Conservation (phyloP, 2,797 vertebrate species). For the Thripadectes ignobilis region DNA sequence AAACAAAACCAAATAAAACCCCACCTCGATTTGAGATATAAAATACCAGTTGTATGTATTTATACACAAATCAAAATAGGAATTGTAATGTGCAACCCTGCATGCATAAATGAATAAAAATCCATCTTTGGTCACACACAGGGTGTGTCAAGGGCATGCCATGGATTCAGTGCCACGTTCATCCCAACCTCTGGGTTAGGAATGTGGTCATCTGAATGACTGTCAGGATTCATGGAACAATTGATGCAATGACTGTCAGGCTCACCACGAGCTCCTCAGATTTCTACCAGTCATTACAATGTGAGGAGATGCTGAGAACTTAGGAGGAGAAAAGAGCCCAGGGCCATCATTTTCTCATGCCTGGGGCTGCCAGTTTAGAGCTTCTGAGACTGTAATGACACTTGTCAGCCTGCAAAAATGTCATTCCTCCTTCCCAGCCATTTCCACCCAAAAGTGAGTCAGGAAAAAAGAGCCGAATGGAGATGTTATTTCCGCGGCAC, state of each 20-base stretch:
- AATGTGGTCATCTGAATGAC: neutral
- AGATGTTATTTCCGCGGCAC: neutral
- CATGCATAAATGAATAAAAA: neutral
- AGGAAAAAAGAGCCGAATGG: neutral
- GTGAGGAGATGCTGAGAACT: neutral
- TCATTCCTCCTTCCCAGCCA: neutral
- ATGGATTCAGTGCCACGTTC: neutral
- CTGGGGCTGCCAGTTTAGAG: neutral
- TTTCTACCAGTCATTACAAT: neutral
- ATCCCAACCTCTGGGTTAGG: neutral
- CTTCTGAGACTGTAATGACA: neutral
- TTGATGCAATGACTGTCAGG: neutral
- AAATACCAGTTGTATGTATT: neutral
- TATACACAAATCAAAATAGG: fast-evolving
- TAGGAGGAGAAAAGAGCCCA: neutral
- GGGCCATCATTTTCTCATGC: neutral
- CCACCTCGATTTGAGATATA: neutral
- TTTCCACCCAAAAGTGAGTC: neutral
- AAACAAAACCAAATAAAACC: neutral
- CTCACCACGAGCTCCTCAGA: neutral
- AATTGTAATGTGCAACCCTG: neutral
- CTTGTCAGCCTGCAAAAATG: neutral
- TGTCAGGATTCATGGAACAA: neutral
- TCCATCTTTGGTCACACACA: neutral
- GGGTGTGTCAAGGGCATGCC: neutral